A percentile compares a stretch with the other conserved stretches of the same genome.
These are phyloP conservation scores for Quadriops clusia DNA, from an alignment of 2,888 invertebrate species.

Conservation along the genomic window DNA sequence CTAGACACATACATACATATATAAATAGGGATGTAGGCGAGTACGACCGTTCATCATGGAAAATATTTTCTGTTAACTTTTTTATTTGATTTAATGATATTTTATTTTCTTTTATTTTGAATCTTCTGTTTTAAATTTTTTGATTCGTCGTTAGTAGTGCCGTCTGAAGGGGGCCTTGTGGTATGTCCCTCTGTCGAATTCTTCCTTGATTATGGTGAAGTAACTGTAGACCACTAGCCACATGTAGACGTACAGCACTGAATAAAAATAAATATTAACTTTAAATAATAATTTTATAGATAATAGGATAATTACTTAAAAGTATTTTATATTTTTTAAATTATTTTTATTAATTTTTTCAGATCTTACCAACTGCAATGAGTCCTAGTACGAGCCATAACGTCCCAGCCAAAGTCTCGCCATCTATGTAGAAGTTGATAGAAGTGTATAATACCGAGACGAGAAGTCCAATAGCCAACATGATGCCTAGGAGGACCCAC, in stretches of 20 bases:
- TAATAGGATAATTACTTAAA: neutral
- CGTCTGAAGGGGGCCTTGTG: slow-evolving; percentile 56
- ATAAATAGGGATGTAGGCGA: no score
- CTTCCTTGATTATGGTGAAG: slow-evolving; percentile 57
- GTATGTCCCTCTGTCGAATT: slow-evolving; percentile 60
- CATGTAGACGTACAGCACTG: slow-evolving; percentile 67
- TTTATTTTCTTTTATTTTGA: no score
- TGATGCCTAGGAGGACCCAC: slow-evolving; percentile 71
- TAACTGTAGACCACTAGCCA: slow-evolving; percentile 79
- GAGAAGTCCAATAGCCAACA: slow-evolving; percentile 63
- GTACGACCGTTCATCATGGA: no score
- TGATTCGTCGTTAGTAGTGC: slow-evolving; percentile 23
- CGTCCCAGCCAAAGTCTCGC: slow-evolving; percentile 42
- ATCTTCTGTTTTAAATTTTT: no score
- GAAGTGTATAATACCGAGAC: slow-evolving; percentile 71
- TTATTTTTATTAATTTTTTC: no score
- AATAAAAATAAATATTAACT: slow-evolving; percentile 28
- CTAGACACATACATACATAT: no score
- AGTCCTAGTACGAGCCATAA: slow-evolving; percentile 52
- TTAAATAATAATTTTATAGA: neutral
- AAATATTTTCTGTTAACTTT: no score
- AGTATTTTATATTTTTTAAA: slow-evolving; percentile 1
- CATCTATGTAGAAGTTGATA: slow-evolving; percentile 58
- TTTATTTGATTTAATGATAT: no score
- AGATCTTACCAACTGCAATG: slow-evolving; percentile 49